Percentiles rank a stretch among this genome's conserved stretches.
Evolutionary conservation across 53 echinoderm and acorn worm genomes (phyloP).

Genomic region (Mesocentrotus franciscanus): DNA sequence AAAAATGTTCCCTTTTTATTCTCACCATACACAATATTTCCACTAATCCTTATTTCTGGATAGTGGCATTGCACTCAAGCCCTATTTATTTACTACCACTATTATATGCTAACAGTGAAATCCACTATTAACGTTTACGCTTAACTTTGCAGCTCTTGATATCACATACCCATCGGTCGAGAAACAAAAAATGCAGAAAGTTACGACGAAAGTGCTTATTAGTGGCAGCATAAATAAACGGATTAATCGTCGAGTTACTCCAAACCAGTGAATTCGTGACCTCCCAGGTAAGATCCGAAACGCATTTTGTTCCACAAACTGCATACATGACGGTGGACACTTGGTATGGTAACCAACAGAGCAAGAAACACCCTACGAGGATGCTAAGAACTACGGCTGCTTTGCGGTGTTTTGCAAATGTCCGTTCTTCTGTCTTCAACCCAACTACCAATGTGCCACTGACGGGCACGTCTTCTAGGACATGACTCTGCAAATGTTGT

Average conservation of each 20-base stretch:
- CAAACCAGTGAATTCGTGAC: conserved; percentile 73
- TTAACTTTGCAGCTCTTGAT: background rate
- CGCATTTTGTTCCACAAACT: conserved; percentile 52
- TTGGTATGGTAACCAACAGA: conserved; percentile 68
- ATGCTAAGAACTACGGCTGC: conserved; percentile 44
- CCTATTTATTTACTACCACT: no score
- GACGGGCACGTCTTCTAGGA: background rate
- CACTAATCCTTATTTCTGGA: no score
- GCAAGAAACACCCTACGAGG: conserved; percentile 58
- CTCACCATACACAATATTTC: no score
- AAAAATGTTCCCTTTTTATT: no score
- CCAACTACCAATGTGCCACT: background rate
- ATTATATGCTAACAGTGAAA: no score
- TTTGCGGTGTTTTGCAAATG: conserved; percentile 57
- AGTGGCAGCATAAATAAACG: conserved; percentile 83
- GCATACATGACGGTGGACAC: conserved; percentile 38
- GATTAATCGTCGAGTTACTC: conserved; percentile 83
- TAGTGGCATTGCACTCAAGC: no score
- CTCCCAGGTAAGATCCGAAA: conserved; percentile 71
- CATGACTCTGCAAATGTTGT: background rate
- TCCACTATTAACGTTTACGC: background rate
- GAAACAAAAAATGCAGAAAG: conserved; percentile 64
- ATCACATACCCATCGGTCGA: conserved; percentile 59
- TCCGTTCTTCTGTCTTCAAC: background rate
- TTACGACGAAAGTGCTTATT: conserved; percentile 78